phyloP scores from a whole-genome alignment of 2,113 vertebrate species.

The Cettia cetti region DNA sequence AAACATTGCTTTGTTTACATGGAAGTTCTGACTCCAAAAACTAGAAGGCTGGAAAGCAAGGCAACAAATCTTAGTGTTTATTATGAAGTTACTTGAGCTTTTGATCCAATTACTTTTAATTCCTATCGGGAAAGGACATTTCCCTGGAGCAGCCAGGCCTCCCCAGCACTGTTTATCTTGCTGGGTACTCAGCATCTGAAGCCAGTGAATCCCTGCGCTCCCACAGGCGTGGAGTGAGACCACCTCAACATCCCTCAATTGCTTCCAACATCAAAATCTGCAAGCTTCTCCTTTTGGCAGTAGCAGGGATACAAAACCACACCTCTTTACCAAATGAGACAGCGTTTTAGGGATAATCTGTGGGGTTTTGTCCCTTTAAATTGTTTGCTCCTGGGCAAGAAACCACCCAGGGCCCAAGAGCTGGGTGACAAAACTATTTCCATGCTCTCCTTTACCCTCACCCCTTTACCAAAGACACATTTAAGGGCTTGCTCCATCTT shows the following conservation, averaged over 20 bases:
- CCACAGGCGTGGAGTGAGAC: not conserved
- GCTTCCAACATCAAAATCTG: not conserved
- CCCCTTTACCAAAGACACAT: not conserved
- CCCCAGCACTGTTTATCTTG: not conserved
- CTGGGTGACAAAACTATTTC: not conserved
- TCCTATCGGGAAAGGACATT: not conserved
- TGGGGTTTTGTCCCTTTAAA: not conserved
- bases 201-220: not conserved
- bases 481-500: not conserved
- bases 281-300: not conserved
- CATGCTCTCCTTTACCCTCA: not conserved
- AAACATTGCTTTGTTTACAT: too few relatives aligned
- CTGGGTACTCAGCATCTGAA: not conserved
- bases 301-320: not conserved
- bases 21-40: too few relatives aligned
- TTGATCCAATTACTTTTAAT: conserved; percentile 33
- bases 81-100: conserved; percentile 21
- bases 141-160: not conserved
- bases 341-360: not conserved
- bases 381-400: not conserved
- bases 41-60: too few relatives aligned
- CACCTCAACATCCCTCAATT: not conserved
- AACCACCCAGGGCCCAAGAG: not conserved
- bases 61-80: too few relatives aligned
- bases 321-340: not conserved